A percentile compares a stretch with the other conserved stretches of the same genome.
phyloP scores from a whole-genome alignment of 2,797 vertebrate species.

The Notoglanidium macrostoma region DNA sequence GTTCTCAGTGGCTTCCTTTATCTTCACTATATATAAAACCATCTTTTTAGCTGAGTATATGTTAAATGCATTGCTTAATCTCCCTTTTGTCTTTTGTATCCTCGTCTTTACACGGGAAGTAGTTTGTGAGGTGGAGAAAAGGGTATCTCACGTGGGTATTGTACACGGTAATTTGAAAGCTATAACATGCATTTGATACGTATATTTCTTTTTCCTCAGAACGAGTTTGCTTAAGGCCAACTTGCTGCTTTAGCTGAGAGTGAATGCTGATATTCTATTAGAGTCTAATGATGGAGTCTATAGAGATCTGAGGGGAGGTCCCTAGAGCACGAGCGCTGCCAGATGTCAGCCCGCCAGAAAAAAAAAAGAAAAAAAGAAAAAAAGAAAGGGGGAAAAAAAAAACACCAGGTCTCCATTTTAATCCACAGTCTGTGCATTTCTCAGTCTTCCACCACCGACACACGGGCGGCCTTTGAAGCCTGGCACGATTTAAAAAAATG shows the following conservation, averaged over 20 bases:
- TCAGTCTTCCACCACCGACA: conserved; percentile 61
- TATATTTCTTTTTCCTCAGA: conserved; percentile 52
- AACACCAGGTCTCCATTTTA: conserved; percentile 79
- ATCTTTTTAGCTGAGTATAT: not conserved
- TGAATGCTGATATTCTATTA: conserved; percentile 91
- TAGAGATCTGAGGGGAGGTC: conserved; percentile 76
- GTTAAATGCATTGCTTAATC: not conserved
- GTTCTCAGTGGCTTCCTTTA: conserved; percentile 70
- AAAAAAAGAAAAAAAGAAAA: conserved; percentile 50
- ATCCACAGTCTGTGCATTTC: conserved; percentile 69
- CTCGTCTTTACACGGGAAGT: conserved; percentile 33
- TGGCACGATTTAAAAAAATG: conserved; percentile 39
- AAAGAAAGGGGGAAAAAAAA: conserved; percentile 33
- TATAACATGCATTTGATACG: conserved; percentile 24
- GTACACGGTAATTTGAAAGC: conserved; percentile 34
- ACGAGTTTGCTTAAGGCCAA: conserved; percentile 69
- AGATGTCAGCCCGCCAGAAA: conserved; percentile 78
- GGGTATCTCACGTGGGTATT: conserved; percentile 24
- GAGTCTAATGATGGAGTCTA: conserved; percentile 82
- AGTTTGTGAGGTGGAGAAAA: not conserved
- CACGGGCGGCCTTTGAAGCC: conserved; percentile 72
- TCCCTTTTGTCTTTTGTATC: not conserved
- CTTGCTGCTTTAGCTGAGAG: conserved; percentile 81
- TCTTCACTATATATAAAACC: conserved; percentile 15
- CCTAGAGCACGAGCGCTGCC: conserved; percentile 73